Percentiles rank a stretch among this genome's conserved stretches.
Evolutionary conservation across 2,113 vertebrate genomes (phyloP).

Genomic region (Misgurnus mizolepis): DNA sequence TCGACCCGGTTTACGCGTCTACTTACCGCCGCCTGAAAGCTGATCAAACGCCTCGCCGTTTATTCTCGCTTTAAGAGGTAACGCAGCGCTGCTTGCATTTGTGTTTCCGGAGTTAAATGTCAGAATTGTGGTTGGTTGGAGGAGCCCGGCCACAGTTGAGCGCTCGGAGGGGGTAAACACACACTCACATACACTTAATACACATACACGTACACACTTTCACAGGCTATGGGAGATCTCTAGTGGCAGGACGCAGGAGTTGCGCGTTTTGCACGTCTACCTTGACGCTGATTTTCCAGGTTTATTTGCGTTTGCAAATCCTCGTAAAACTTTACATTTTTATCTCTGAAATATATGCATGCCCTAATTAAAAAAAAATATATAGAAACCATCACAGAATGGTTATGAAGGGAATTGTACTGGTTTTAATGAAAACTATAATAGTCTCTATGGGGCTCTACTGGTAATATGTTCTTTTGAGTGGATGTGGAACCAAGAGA

Average conservation of each 20-base stretch:
- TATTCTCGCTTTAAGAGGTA: slow-evolving; percentile 56
- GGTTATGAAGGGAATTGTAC: no score
- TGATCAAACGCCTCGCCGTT: slow-evolving; percentile 59
- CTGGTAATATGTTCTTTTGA: no score
- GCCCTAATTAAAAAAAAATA: no score
- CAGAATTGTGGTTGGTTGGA: slow-evolving; percentile 76
- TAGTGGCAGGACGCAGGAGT: slow-evolving; percentile 70
- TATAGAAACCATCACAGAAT: no score
- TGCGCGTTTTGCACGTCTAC: slow-evolving; percentile 46
- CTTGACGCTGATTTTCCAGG: neutral
- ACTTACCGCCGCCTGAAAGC: slow-evolving; percentile 70
- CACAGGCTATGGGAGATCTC: slow-evolving; percentile 73
- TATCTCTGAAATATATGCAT: no score
- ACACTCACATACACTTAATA: slow-evolving; percentile 60
- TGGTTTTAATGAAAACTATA: no score
- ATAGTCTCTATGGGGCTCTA: no score
- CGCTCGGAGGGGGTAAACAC: slow-evolving; percentile 81
- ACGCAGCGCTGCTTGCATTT: slow-evolving; percentile 65
- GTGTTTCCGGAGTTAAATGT: slow-evolving; percentile 71
- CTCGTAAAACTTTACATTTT: neutral
- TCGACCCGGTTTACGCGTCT: neutral
- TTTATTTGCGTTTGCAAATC: neutral
- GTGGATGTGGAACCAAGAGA: no score
- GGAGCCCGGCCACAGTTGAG: slow-evolving; percentile 75
- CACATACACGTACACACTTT: slow-evolving; percentile 25